These are phyloP conservation scores for Microplitis deprimator DNA, from an alignment of 2,888 invertebrate species.

Conservation along the genomic window DNA sequence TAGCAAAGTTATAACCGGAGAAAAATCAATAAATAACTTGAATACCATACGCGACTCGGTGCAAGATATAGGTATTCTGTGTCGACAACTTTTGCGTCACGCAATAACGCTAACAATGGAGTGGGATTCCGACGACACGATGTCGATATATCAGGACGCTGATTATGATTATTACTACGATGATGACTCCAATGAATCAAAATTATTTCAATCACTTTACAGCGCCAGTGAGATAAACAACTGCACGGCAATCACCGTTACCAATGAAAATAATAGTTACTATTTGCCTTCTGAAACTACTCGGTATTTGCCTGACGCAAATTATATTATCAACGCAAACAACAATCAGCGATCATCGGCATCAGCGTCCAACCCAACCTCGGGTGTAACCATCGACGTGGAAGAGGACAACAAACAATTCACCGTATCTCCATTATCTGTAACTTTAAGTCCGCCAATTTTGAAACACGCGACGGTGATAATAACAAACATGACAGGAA, in stretches of 20 bases:
- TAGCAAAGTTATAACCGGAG: constrained; percentile 64
- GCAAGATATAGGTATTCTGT: constrained; percentile 65
- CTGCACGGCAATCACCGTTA: constrained; percentile 58
- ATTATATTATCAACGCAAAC: not conserved
- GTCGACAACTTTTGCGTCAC: constrained; percentile 63
- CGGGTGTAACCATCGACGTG: constrained; percentile 7
- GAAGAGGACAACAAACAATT: constrained; percentile 48
- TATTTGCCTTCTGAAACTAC: constrained; percentile 46
- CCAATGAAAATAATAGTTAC: constrained; percentile 57
- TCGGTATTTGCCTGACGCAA: not conserved
- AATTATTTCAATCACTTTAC: constrained; percentile 65
- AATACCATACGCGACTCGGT: constrained; percentile 62
- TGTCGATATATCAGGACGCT: constrained; percentile 64
- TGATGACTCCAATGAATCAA: constrained; percentile 65
- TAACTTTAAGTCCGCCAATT: constrained; percentile 55
- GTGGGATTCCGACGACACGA: constrained; percentile 63
- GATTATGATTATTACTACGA: constrained; percentile 65
- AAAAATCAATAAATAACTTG: constrained; percentile 61
- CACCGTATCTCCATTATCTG: constrained; percentile 51
- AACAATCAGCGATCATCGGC: not conserved
- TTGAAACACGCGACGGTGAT: constrained; percentile 55
- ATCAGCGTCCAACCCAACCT: not conserved
- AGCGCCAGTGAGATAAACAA: constrained; percentile 51
- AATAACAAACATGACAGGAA: constrained; percentile 53
- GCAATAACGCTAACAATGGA: constrained; percentile 67